phyloP scores from a whole-genome alignment of 1,140 invertebrate genomes.

The Chrysoperla carnea region DNA sequence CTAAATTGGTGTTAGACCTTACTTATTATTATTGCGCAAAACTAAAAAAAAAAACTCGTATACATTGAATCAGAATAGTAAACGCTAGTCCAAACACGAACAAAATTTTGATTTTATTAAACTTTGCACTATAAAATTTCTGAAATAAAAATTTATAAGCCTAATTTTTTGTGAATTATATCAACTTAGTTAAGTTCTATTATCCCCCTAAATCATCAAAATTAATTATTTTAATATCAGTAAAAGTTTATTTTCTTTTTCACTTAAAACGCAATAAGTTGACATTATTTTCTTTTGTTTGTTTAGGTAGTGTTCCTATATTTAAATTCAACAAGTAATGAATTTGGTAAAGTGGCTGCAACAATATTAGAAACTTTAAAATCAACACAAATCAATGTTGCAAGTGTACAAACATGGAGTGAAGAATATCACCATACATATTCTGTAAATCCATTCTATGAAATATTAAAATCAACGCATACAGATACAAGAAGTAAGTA shows the following conservation, averaged over 20 bases:
- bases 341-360: conserved; percentile 50
- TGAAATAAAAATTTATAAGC: too few species aligned
- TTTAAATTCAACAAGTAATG: conserved; percentile 45
- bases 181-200: too few species aligned
- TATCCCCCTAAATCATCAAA: too few species aligned
- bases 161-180: too few species aligned
- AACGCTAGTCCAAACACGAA: too few species aligned
- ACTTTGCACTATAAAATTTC: too few species aligned
- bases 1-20: too few species aligned
- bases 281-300: neutral
- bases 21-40: too few species aligned
- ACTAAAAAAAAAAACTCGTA: too few species aligned
- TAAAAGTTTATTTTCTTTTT: neutral
- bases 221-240: too few species aligned
- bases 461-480: conserved; percentile 59
- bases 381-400: conserved; percentile 46
- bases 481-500: conserved; percentile 62
- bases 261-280: neutral
- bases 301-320: conserved; percentile 54
- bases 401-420: conserved; percentile 44
- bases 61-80: too few species aligned
- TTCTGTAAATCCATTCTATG: conserved; percentile 57
- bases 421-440: conserved; percentile 63
- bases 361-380: conserved; percentile 50
- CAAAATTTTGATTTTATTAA: too few species aligned